A percentile compares a stretch with the other conserved stretches of the same genome.
Evolutionary conservation across 2,797 vertebrate species (phyloP).

Genomic region (Chaetodon trifasciatus): DNA sequence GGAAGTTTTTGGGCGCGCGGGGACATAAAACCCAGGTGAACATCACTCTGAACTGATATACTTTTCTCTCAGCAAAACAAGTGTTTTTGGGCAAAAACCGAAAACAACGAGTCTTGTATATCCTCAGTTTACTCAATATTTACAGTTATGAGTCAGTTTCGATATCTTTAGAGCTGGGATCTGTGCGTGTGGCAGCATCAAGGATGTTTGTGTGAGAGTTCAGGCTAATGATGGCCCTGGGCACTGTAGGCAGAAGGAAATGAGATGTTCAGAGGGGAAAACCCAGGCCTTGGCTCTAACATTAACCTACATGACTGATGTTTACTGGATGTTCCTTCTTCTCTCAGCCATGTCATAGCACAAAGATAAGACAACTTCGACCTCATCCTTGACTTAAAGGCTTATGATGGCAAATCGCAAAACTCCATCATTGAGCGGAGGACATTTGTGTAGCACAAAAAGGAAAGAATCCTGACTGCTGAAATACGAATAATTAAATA

Average conservation of each 20-base stretch:
- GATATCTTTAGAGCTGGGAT: slow-evolving; percentile 45
- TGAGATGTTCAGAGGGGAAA: slow-evolving; percentile 78
- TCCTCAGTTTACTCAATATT: slow-evolving; percentile 41
- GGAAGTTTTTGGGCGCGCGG: not conserved
- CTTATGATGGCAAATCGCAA: slow-evolving; percentile 23
- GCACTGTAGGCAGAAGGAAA: slow-evolving; percentile 70
- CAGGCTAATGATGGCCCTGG: slow-evolving; percentile 74
- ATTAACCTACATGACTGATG: slow-evolving; percentile 73
- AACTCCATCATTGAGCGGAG: not conserved
- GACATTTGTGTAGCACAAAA: not conserved
- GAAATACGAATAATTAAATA: not conserved
- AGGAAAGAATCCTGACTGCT: not conserved
- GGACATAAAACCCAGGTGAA: not conserved
- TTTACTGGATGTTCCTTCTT: slow-evolving; percentile 56
- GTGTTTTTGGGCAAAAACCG: not conserved
- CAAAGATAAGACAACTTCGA: slow-evolving; percentile 48
- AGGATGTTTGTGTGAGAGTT: slow-evolving; percentile 58
- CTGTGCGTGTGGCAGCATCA: slow-evolving; percentile 62
- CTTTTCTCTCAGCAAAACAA: not conserved
- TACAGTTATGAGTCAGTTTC: slow-evolving; percentile 43
- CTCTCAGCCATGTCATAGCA: slow-evolving; percentile 31
- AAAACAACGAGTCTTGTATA: not conserved
- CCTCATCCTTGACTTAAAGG: slow-evolving; percentile 39
- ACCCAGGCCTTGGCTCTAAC: slow-evolving; percentile 67
- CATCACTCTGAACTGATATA: not conserved